These are phyloP conservation scores for Periophthalmodon schlosseri DNA, from an alignment of 2,113 vertebrate species.

Conservation along the genomic window DNA sequence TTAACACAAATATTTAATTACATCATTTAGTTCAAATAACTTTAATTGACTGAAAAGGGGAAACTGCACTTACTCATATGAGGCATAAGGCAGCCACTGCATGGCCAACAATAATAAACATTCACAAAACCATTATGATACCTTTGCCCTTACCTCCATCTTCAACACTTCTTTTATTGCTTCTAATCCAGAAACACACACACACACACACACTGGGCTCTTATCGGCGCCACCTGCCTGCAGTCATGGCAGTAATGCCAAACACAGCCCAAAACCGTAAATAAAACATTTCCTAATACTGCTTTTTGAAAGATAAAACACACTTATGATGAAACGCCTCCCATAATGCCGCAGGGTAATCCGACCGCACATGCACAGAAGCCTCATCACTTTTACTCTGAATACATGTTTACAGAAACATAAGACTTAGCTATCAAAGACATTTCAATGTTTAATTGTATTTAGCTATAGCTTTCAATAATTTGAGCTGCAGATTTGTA, in stretches of 20 bases:
- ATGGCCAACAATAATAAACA: constrained; percentile 9
- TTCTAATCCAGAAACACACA: constrained; percentile 4
- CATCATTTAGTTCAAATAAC: too few species aligned
- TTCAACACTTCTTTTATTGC: background rate
- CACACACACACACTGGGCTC: constrained; percentile 2
- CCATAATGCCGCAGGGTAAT: background rate
- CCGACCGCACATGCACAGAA: background rate
- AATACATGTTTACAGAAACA: constrained; percentile 10
- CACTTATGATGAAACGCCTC: constrained; percentile 7
- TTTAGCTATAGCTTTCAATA: background rate
- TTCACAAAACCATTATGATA: background rate
- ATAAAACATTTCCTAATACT: constrained; percentile 35
- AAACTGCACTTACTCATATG: too few species aligned
- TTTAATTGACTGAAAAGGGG: too few species aligned
- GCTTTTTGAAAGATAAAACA: constrained; percentile 23
- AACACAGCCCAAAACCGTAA: constrained; percentile 17
- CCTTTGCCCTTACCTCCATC: background rate
- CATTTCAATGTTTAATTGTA: background rate
- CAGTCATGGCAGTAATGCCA: constrained; percentile 25
- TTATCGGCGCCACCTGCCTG: constrained; percentile 23
- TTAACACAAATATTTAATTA: too few species aligned
- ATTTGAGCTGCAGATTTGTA: background rate
- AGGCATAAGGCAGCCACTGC: too few species aligned
- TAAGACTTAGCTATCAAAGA: background rate
- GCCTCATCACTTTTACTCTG: constrained; percentile 3